These are phyloP conservation scores for Babyrousa celebensis DNA, from an alignment of 2,797 vertebrate genomes.

Conservation along the genomic window DNA sequence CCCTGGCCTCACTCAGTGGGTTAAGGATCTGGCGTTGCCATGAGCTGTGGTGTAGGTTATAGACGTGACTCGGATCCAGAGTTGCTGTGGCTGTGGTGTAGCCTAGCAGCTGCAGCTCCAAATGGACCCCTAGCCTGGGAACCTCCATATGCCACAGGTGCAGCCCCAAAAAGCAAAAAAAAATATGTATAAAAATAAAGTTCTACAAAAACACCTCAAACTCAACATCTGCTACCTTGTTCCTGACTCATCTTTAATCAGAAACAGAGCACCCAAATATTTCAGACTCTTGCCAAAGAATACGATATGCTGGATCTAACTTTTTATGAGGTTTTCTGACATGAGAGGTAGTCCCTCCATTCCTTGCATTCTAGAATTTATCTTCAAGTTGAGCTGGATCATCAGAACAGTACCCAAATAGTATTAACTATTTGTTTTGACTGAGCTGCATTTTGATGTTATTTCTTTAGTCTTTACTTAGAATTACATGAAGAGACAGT, in stretches of 20 bases:
- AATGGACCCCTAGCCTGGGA: too few relatives aligned
- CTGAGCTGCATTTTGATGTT: neutral
- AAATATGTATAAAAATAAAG: neutral
- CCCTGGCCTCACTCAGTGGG: too few relatives aligned
- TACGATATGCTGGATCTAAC: neutral
- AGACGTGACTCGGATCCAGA: too few relatives aligned
- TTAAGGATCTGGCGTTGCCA: too few relatives aligned
- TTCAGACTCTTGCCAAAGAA: neutral
- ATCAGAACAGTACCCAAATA: neutral
- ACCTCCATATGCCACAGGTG: too few relatives aligned
- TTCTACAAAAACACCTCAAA: slow-evolving; percentile 24
- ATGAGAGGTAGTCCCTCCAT: neutral
- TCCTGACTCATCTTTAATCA: neutral
- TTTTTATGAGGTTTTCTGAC: slow-evolving; percentile 47
- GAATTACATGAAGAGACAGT: slow-evolving; percentile 5
- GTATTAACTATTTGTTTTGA: neutral
- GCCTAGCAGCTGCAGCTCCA: too few relatives aligned
- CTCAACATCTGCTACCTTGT: neutral
- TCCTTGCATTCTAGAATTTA: neutral
- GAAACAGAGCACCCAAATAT: neutral
- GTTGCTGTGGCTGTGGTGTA: too few relatives aligned
- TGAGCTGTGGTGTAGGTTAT: too few relatives aligned
- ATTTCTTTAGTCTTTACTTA: slow-evolving; percentile 18
- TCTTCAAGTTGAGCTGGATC: slow-evolving; percentile 34
- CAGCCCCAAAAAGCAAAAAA: too few relatives aligned